phyloP scores from a whole-genome alignment of 2,113 vertebrate species.

The Pterocles burchelli region DNA sequence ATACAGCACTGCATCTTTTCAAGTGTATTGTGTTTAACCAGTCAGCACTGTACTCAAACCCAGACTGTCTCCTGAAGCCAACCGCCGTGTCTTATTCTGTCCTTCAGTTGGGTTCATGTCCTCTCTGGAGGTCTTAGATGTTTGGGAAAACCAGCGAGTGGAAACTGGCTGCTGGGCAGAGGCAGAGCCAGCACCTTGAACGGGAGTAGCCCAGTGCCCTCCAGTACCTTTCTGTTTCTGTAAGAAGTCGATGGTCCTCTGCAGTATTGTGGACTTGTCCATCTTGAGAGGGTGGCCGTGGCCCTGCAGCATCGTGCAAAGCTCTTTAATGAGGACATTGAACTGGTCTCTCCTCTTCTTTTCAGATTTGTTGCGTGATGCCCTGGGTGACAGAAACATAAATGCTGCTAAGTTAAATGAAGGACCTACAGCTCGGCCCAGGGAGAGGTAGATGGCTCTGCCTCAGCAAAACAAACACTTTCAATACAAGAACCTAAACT shows the following conservation, averaged over 20 bases:
- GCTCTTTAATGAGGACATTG: slow-evolving; percentile 85
- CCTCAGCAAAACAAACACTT: neutral
- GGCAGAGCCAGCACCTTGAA: neutral
- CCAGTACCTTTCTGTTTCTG: slow-evolving; percentile 88
- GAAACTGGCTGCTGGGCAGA: neutral
- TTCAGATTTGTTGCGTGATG: slow-evolving; percentile 83
- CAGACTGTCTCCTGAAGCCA: neutral
- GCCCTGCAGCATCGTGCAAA: slow-evolving; percentile 85
- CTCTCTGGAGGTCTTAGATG: neutral
- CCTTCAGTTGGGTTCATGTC: neutral
- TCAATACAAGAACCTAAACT: neutral
- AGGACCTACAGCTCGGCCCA: neutral
- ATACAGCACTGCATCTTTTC: neutral
- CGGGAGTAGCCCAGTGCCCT: no score
- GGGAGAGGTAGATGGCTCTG: neutral
- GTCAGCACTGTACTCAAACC: neutral
- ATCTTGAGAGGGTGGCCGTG: slow-evolving; percentile 85
- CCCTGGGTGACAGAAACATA: slow-evolving; percentile 70
- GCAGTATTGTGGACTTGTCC: slow-evolving; percentile 85
- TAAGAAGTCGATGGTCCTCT: slow-evolving; percentile 83
- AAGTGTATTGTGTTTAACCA: neutral
- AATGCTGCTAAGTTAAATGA: neutral
- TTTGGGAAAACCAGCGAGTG: neutral
- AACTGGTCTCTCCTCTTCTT: slow-evolving; percentile 85
- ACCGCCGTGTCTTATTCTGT: neutral